These are phyloP conservation scores for Sphyrna mokarran DNA, from an alignment of 2,113 vertebrate species.

Conservation along the genomic window DNA sequence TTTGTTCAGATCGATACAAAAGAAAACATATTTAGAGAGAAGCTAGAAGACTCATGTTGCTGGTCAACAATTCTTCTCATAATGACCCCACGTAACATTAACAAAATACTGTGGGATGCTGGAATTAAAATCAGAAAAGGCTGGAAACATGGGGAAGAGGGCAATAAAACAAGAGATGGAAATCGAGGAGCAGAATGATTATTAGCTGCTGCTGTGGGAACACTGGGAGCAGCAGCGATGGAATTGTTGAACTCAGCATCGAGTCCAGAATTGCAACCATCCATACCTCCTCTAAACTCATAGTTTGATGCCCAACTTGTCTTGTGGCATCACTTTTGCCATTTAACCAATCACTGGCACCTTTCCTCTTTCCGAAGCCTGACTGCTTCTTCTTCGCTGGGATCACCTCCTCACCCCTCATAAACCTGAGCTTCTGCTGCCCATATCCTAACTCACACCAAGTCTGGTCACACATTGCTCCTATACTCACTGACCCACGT, in stretches of 20 bases:
- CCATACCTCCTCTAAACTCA: neutral
- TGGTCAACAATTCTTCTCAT: neutral
- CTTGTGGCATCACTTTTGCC: neutral
- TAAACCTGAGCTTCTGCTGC: neutral
- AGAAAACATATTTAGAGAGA: neutral
- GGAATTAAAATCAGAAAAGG: neutral
- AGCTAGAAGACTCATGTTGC: neutral
- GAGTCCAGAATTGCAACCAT: neutral
- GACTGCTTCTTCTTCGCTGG: neutral
- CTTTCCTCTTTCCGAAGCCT: neutral
- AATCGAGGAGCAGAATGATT: neutral
- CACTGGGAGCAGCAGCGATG: neutral
- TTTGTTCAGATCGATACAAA: neutral
- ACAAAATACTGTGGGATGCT: neutral
- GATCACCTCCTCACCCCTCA: neutral
- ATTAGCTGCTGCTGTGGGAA: neutral
- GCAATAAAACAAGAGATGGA: neutral
- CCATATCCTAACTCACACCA: neutral
- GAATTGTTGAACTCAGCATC: neutral
- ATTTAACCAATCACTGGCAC: neutral
- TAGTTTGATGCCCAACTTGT: neutral
- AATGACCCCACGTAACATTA: neutral
- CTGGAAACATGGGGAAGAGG: neutral
- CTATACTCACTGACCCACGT: neutral
- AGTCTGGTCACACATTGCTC: neutral